Percentiles rank a stretch among this genome's conserved stretches.
phyloP scores from a whole-genome alignment of 2,888 invertebrate species.

The Ectobius pallidus region DNA sequence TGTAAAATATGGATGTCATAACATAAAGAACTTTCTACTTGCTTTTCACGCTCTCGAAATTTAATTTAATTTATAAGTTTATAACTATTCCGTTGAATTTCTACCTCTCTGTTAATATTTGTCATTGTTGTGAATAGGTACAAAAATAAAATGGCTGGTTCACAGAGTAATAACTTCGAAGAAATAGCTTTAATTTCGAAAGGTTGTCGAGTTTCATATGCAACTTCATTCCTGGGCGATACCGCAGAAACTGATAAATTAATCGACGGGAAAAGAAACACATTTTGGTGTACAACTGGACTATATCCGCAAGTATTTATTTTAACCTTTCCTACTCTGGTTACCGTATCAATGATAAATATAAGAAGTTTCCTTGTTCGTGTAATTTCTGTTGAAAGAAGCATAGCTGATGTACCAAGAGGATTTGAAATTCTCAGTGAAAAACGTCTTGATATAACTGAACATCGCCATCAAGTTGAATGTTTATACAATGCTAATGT shows the following conservation, averaged over 20 bases:
- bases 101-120: too few species aligned
- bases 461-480: neutral
- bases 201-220: neutral
- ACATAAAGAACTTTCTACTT: too few species aligned
- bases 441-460: neutral
- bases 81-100: too few species aligned
- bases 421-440: neutral
- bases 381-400: neutral
- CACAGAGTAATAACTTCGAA: too few species aligned
- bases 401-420: neutral
- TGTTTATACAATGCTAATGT: neutral
- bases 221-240: neutral
- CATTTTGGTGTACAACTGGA: neutral
- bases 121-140: too few species aligned
- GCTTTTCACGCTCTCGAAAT: too few species aligned
- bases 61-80: too few species aligned
- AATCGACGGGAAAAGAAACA: neutral
- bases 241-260: neutral
- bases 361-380: neutral
- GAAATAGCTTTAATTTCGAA: neutral
- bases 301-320: neutral
- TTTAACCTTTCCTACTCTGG: neutral
- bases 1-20: too few species aligned
- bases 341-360: neutral
- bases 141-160: too few species aligned